Conservation (phyloP, 2,888 invertebrate species). For the Limenitis camilla region DNA sequence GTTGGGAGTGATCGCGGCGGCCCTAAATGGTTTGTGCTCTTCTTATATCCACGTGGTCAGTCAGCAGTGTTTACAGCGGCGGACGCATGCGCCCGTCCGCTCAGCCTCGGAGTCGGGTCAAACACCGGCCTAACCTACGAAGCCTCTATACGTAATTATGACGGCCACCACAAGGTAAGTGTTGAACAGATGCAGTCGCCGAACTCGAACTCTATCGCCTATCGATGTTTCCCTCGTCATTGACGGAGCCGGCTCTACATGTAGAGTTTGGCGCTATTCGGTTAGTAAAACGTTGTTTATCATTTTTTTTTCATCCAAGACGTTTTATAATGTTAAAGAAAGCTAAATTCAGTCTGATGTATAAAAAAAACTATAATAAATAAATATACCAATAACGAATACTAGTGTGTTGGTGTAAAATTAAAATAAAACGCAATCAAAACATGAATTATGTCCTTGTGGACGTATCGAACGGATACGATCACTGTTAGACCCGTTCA, state of each 20-base stretch:
- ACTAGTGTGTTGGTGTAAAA: conserved; percentile 24
- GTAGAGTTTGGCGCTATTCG: neutral
- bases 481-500: conserved; percentile 17
- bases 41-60: conserved; percentile 49
- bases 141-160: conserved; percentile 51
- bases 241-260: neutral
- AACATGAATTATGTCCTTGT: conserved; percentile 31
- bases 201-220: conserved; percentile 28
- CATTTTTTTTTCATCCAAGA: neutral
- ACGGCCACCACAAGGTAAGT: conserved; percentile 45
- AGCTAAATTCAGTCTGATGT: conserved; percentile 8
- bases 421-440: conserved; percentile 33
- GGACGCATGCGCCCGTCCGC: conserved; percentile 68
- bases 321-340: neutral
- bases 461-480: conserved; percentile 18
- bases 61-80: conserved; percentile 62
- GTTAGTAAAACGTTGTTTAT: neutral
- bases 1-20: conserved; percentile 69
- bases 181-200: conserved; percentile 36
- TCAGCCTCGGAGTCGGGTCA: conserved; percentile 51
- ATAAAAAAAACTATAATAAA: conserved; percentile 11
- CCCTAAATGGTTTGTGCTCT: conserved; percentile 57
- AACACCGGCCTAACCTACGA: conserved; percentile 65
- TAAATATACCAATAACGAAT: conserved; percentile 25
- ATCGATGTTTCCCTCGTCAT: too few species aligned